Evolutionary conservation across 2,888 invertebrate species (phyloP), one percentile per base, ranked within the genome.

Genomic region (Athalia rosae): DNA sequence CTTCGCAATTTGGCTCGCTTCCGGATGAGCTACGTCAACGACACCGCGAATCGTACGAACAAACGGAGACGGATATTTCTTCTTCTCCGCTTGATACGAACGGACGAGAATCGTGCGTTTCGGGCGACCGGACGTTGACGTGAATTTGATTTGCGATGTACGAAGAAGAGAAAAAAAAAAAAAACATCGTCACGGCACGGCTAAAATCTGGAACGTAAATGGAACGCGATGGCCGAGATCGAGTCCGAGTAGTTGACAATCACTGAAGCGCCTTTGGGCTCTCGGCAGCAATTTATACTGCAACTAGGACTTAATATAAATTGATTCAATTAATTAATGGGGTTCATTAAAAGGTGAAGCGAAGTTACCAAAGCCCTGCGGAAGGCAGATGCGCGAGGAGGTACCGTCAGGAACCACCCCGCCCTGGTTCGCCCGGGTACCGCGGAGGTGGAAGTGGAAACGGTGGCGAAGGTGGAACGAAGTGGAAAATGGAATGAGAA

Each of bases 281-380:
- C 28, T 9, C 28, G 71, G 71, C 58, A 71, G 50, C 58, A 28
- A 28, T 28, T 28, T 28, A 28, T 15, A 61, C 74, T 62, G 48
- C 48, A 13, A 74, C 48, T 62, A 74, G 74, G 62, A 74, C 62
- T 61, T 59, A 48, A 61, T 62, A 71, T 77, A 77, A 80, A 81
- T 81, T 79, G 79, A 77, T 81, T 79, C 77, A 82, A 82, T 83
- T 81, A 83, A 84, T 83, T 82, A 79, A 81, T 80, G 79, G 80
- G 73, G 79, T 81, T 82, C 81, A 81, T 83, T 82, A 82, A 80
- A 80, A 76, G 76, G 76, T 58, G n/a, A 50, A 69, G 74, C 62
- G 58, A 77, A 77, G 50, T 56, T 76, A 62, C 61, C 43, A 67
- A 81, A 28, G 56, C 45, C 69, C 53, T 56, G 15, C 47, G 56